phyloP scores from a whole-genome alignment of 2,113 vertebrate species.

The Circaetus gallicus region DNA sequence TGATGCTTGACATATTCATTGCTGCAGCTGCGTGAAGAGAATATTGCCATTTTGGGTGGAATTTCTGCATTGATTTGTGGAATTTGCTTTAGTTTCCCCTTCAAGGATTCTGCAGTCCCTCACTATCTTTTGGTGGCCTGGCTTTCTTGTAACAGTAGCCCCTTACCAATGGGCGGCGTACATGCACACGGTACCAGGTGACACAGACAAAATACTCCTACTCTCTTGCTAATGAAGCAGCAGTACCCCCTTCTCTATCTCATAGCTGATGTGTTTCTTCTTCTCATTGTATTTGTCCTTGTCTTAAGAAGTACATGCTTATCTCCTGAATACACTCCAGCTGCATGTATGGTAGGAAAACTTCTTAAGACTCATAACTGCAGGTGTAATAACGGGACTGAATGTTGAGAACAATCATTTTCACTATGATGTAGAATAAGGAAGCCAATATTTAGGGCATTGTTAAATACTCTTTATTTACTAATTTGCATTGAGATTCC shows the following conservation, averaged over 20 bases:
- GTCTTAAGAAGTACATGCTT: background rate
- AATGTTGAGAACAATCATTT: background rate
- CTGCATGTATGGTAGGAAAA: background rate
- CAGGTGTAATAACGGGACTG: background rate
- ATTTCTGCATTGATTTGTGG: background rate
- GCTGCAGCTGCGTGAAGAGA: background rate
- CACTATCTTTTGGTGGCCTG: background rate
- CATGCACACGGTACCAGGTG: background rate
- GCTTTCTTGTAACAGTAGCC: background rate
- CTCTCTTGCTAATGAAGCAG: background rate
- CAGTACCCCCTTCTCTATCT: background rate
- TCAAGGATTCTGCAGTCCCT: background rate
- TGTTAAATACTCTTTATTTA: background rate
- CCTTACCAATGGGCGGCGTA: background rate
- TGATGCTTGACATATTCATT: background rate
- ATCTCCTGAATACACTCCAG: background rate
- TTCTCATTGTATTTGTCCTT: background rate
- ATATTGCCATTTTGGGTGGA: background rate
- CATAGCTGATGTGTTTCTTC: background rate
- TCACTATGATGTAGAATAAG: background rate
- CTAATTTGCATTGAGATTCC: background rate
- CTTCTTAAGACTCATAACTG: background rate
- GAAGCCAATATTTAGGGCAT: background rate
- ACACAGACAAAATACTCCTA: background rate
- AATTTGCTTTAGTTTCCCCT: background rate